Percentiles rank a stretch among this genome's conserved stretches.
Conservation (phyloP, 2,888 invertebrate species). For the Ariolimax columbianus region DNA sequence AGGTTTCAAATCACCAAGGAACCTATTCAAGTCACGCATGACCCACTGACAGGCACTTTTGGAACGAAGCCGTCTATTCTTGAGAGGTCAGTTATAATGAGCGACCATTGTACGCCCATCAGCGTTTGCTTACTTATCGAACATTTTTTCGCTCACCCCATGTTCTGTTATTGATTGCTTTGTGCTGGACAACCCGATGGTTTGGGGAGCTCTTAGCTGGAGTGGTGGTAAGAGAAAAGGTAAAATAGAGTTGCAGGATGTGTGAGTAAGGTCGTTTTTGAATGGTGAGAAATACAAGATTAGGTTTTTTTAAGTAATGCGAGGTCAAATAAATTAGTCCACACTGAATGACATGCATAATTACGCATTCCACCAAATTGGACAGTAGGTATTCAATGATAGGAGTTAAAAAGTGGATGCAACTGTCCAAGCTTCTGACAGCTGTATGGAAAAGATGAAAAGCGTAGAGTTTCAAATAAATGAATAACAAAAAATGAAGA, state of each 20-base stretch:
- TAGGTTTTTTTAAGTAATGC: too few species aligned
- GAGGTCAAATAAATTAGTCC: too few species aligned
- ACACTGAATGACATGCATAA: too few species aligned
- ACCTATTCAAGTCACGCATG: neutral
- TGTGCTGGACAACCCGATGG: conserved; percentile 16
- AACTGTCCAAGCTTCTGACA: too few species aligned
- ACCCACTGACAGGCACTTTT: neutral
- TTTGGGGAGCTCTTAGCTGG: neutral
- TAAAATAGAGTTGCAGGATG: too few species aligned
- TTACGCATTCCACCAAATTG: too few species aligned
- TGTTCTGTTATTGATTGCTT: conserved; percentile 27
- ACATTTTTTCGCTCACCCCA: neutral
- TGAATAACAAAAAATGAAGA: too few species aligned
- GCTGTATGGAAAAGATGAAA: too few species aligned
- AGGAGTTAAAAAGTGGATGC: too few species aligned
- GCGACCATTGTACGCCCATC: neutral
- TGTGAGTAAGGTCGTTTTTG: neutral
- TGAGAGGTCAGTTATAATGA: neutral
- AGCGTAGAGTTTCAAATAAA: neutral
- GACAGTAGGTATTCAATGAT: too few species aligned
- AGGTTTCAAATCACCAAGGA: too few species aligned
- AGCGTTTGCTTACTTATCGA: conserved; percentile 22
- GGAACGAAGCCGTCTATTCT: neutral
- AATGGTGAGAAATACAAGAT: neutral
- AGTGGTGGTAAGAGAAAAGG: neutral